Conservation (phyloP, 2,113 vertebrate genomes). For the Myotis brandtii region DNA sequence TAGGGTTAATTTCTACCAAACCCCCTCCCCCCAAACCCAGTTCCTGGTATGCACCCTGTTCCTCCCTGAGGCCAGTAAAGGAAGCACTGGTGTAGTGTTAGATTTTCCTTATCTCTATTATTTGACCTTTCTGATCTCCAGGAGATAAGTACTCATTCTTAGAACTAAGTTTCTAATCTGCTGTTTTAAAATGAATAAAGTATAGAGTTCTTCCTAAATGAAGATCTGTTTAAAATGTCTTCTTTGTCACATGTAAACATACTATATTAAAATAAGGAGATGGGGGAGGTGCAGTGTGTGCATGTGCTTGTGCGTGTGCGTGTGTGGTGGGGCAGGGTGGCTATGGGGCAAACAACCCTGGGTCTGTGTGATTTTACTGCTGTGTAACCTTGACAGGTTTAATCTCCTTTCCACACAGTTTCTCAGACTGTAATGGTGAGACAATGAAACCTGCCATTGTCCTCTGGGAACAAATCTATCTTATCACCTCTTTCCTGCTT, state of each 20-base stretch:
- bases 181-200: conserved; percentile 34
- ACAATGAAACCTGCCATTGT: background rate
- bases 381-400: background rate
- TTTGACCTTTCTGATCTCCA: conserved; percentile 49
- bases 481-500: background rate
- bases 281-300: background rate
- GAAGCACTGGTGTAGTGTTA: background rate
- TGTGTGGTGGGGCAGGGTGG: background rate
- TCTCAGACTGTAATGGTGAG: background rate
- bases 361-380: background rate
- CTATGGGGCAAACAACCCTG: background rate
- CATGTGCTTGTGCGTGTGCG: accelerated
- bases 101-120: background rate
- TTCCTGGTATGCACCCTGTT: background rate
- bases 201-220: background rate
- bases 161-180: conserved; percentile 44
- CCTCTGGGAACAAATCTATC: background rate
- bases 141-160: conserved; percentile 3
- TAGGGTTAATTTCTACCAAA: background rate
- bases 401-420: background rate
- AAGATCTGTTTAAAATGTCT: conserved; percentile 38
- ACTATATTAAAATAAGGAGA: background rate
- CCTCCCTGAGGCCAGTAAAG: background rate
- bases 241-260: background rate
- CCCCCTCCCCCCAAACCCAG: background rate